Evolutionary conservation across 2,888 invertebrate species (phyloP), one percentile per base, ranked within the genome.

Genomic region (Yponomeuta cagnagella): DNA sequence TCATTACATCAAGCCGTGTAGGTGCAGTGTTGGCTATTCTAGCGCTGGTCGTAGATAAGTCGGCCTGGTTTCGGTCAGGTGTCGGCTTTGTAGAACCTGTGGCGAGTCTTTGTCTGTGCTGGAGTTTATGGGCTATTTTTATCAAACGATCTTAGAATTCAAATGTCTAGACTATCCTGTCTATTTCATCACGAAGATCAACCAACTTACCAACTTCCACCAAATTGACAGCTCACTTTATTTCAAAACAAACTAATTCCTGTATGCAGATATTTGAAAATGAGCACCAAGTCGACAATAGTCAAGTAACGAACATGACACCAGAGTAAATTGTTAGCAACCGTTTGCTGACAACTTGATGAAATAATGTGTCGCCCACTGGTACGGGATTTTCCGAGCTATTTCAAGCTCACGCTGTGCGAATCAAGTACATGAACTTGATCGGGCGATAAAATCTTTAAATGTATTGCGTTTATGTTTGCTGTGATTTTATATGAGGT

Each of bases 11-110:
- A 74, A 70, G 75, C 78, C 77, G 81, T 78, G 79, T 72, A 69
- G 71, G 78, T 81, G 79, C 75, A 77, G 80, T 15, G 52, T 58
- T 58, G 6, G 52, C 52, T 81, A 82, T 81, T 81, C 79, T 74
- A 79, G 80, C 77, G 76, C 37, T 75, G 75, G 77, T 63, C 76
- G 75, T 74, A 79, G 82, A 80, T 84, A 85, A 84, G 78, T 82
- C 77, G 86, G 79, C 79, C 80, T 79, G 78, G 77, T 78, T 82
- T 74, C 76, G 77, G 80, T 82, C 82, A 83, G 83, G 83, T 85
- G 85, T 80, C 76, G 52, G 52, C 15, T 52, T 3, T 12, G 52
- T 58, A 15, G 52, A 15, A 12, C 52, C 15, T 9, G 52, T 58
- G 52, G 12, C 52, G 15, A 6, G 52, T 58, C 52, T 52, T 52